Evolutionary conservation across 2,888 invertebrate genomes (phyloP).

Genomic region (Chymomyza caudatula): DNA sequence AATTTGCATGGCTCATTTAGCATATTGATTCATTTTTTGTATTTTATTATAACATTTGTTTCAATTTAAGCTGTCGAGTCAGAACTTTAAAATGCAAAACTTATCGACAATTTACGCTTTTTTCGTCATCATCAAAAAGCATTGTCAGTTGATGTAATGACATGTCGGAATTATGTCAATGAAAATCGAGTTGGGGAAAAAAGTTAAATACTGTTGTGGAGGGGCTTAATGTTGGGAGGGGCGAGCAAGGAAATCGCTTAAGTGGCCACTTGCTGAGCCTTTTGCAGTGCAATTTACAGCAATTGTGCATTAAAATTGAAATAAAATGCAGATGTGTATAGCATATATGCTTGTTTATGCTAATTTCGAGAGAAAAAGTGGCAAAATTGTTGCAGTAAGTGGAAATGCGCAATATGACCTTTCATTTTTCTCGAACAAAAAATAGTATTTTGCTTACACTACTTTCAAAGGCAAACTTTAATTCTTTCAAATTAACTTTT

Average conservation of each 20-base stretch:
- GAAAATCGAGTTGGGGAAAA: conserved; percentile 24
- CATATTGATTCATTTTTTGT: conserved; percentile 29
- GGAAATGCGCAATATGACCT: not conserved
- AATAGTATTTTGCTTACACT: not conserved
- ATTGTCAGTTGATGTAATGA: not conserved
- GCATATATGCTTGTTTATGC: not conserved
- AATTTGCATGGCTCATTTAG: conserved; percentile 46
- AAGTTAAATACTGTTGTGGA: not conserved
- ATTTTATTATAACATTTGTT: conserved; percentile 29
- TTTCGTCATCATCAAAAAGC: not conserved
- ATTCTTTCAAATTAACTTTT: no score
- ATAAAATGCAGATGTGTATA: not conserved
- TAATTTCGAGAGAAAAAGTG: conserved; percentile 5
- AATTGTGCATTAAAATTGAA: conserved; percentile 27
- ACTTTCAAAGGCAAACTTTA: no score
- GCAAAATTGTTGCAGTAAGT: not conserved
- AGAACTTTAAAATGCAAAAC: not conserved
- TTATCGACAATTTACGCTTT: not conserved
- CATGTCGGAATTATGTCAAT: not conserved
- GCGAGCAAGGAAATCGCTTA: not conserved
- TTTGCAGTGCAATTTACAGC: conserved; percentile 16
- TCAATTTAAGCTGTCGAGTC: conserved; percentile 1
- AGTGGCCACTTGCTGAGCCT: conserved; percentile 16
- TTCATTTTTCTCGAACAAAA: no score
- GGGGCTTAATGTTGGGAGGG: not conserved